Evolutionary conservation across 2,888 invertebrate genomes (phyloP), one percentile per base, ranked within the genome.

Genomic region (Ethmia dodecea): DNA sequence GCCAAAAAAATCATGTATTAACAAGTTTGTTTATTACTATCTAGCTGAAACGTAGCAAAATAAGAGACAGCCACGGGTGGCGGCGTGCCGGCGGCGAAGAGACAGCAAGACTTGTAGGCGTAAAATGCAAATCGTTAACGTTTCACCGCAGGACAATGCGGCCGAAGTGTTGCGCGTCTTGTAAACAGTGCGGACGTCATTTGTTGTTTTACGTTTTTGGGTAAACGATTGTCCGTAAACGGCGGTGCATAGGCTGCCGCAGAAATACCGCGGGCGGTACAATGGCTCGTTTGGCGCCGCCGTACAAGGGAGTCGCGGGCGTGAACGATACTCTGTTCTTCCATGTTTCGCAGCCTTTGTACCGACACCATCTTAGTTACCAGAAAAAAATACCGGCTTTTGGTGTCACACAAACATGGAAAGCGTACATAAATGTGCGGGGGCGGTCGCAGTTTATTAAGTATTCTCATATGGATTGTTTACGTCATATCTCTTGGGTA

Each of bases 121-220:
- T 71, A 65, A 73, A 78, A 84, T 83, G 80, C 72, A 81, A 84
- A 83, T 80, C 50, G 57, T 49, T 37, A 45, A 51, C 72, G 76
- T 83, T 81, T 81, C 79, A 73, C 78, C 65, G 57, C 64, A 67
- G 65, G 69, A 81, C 83, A 84, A 84, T 81, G 78, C 74, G 59
- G 65, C 47, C 59, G 63, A 57, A 67, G 81, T 86, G 86, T 84
- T 69, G 73, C 60, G 60, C 64, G 63, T 70, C 78, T 67, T 84
- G 86, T 84, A 79, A 86, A 84, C 84, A 83, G 61, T 66, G 52
- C 60, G 55, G 70, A 64, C 72, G 67, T 64, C 72, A 76, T 72
- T 75, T 69, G 78, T 71, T 74, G 83, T 77, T 78, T 77, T 78
- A 81, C 86, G 84, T 84, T 84, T 86, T 86, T 84, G 81, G 84